These are phyloP conservation scores for Chrysina gloriosa DNA, from an alignment of 2,888 invertebrate genomes.

Conservation along the genomic window DNA sequence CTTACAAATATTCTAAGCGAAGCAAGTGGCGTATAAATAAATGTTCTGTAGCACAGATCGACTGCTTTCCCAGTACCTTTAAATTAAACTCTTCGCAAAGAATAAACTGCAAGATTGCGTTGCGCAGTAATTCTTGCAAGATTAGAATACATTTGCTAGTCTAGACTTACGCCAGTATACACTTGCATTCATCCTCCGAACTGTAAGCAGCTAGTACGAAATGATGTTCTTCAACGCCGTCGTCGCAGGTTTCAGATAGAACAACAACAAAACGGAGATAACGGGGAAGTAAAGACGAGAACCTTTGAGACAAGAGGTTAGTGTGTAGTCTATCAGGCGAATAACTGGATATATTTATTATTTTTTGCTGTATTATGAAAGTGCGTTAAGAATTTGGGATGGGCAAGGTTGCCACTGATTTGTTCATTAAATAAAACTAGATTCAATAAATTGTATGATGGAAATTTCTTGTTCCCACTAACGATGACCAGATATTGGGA, in stretches of 20 bases:
- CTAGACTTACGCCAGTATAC: conserved; percentile 24
- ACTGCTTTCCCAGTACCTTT: too few relatives aligned
- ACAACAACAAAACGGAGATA: conserved; percentile 3
- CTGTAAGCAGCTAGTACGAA: background rate
- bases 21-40: too few relatives aligned
- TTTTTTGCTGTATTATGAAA: too few relatives aligned
- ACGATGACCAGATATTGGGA: too few relatives aligned
- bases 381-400: too few relatives aligned
- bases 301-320: background rate
- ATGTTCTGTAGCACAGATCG: too few relatives aligned
- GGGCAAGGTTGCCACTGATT: too few relatives aligned
- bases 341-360: background rate
- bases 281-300: background rate
- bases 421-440: too few relatives aligned
- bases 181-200: background rate
- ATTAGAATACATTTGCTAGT: conserved; percentile 36
- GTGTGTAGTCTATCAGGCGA: background rate
- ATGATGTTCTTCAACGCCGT: background rate
- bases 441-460: too few relatives aligned
- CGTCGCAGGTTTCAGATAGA: conserved; percentile 10
- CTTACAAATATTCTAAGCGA: too few relatives aligned
- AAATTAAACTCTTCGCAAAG: too few relatives aligned
- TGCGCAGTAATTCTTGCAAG: conserved; percentile 15
- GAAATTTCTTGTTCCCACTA: too few relatives aligned
- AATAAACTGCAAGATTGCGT: background rate